Base-by-base conservation (phyloP, 1,140 invertebrate species). In the Scaptomyza pallida region DNA sequence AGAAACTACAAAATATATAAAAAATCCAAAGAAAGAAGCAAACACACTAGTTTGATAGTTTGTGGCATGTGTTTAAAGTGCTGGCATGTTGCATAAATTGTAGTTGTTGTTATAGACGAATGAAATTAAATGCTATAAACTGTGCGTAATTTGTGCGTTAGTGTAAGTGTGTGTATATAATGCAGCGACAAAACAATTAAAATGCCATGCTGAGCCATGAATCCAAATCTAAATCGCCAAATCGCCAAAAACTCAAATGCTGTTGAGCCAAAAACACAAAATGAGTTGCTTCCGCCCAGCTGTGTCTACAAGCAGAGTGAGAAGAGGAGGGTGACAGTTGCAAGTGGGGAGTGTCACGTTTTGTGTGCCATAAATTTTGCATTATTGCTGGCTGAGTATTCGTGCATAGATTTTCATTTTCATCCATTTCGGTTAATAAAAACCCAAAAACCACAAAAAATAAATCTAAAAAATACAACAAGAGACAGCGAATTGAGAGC, bases 351-450 rank as follows among this genome's bases (percentile, higher is more conserved):
- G 81, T 77, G 81, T 86, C 81, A 88, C 81, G 81, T 86, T 75
- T 52, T 75, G 77, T 65, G 63, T 43, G 78, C 74, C 82, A 86
- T 86, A 88, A 88, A 86, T 86, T 86, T 78, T 21, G 59, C 71
- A 81, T 88, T 86, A 86, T 86, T 86, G 82, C 77, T n/a, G n/a
- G 48, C 62, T 71, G 74, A 79, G 67, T 83, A 82, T 78, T 72
- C 75, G 62, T 72, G 80, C 80, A 85, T 85, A 85, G 80, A 78
- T 78, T 88, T 64, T 81, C 21, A n/a, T n/a, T n/a, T n/a, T n/a
- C 82, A 78, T 86, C 70, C 82, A 78, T 79, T 88, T 80, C 57
- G 81, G 65, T 88, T 88, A 86, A 88, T 88, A 80, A 88, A 85
- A 85, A 72, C 17, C 51, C 37, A 78, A 73, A 45, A 56, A 44